phyloP scores from a whole-genome alignment of 2,113 vertebrate genomes.

The Strix aluco region DNA sequence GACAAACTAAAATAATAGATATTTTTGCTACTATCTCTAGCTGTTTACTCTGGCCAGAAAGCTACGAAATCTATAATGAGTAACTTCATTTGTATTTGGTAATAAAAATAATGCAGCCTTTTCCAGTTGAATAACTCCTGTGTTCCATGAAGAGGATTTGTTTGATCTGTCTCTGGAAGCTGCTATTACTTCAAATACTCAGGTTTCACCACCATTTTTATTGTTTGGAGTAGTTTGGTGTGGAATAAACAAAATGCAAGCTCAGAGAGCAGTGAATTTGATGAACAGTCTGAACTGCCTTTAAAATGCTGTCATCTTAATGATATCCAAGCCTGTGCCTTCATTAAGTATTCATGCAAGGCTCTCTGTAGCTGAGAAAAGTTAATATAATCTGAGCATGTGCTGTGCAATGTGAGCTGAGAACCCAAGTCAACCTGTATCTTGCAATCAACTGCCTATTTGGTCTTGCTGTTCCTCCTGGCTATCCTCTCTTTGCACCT shows the following conservation, averaged over 20 bases:
- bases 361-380: conserved; percentile 23
- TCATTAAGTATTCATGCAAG: conserved; percentile 29
- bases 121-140: not conserved
- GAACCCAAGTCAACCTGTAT: not conserved
- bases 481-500: not conserved
- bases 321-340: not conserved
- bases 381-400: conserved; percentile 12
- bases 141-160: not conserved
- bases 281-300: not conserved
- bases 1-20: not conserved
- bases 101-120: not conserved
- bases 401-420: conserved; percentile 11
- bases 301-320: conserved; percentile 25
- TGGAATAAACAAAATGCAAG: conserved; percentile 24
- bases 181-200: not conserved
- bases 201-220: not conserved
- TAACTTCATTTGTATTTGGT: not conserved
- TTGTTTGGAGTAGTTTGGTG: not conserved
- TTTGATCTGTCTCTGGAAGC: conserved; percentile 1
- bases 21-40: not conserved
- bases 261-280: not conserved
- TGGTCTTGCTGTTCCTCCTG: not conserved
- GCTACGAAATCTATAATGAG: not conserved
- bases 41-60: not conserved
- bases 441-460: not conserved